Conservation (phyloP, 2,113 vertebrate species). For the Trogon melanurus region DNA sequence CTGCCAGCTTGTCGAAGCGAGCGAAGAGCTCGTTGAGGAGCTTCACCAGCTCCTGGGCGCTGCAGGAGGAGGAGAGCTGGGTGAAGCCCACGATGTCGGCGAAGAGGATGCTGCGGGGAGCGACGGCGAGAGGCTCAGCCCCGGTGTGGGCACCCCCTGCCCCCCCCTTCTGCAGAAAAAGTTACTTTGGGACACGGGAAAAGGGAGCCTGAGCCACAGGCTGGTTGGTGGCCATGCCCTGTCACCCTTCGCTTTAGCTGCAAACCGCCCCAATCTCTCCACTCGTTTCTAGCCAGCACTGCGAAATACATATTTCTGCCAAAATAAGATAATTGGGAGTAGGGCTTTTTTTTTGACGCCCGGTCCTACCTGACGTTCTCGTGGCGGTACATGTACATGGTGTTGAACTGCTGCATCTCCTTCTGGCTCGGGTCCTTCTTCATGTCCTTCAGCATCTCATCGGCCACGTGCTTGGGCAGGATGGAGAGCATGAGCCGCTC, state of each 20-base stretch:
- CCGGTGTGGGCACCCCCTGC: too few relatives aligned
- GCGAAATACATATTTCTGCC: not conserved
- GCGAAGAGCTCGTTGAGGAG: conserved; percentile 95
- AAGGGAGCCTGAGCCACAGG: not conserved
- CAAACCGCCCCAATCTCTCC: not conserved
- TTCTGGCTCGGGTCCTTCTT: conserved; percentile 90
- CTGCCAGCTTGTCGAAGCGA: conserved; percentile 92
- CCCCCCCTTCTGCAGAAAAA: not conserved
- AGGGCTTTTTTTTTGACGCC: too few relatives aligned
- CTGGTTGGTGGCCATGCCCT: not conserved
- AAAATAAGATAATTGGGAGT: too few relatives aligned
- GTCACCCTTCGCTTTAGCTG: not conserved
- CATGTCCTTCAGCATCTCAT: conserved; percentile 97
- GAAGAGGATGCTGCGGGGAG: conserved; percentile 88
- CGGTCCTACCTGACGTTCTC: conserved; percentile 90
- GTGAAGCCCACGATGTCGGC: conserved; percentile 97
- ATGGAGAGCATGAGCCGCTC: conserved; percentile 95
- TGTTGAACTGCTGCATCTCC: conserved; percentile 96
- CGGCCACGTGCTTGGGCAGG: conserved; percentile 94
- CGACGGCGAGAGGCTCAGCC: not conserved
- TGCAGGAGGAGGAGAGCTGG: conserved; percentile 91
- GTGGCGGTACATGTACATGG: conserved; percentile 99
- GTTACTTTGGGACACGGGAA: not conserved
- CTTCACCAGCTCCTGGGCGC: conserved; percentile 94
- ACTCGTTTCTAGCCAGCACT: not conserved